A percentile compares a stretch with the other conserved stretches of the same genome.
Evolutionary conservation across 2,888 invertebrate species (phyloP).

Genomic region (Drosophila ustulata): DNA sequence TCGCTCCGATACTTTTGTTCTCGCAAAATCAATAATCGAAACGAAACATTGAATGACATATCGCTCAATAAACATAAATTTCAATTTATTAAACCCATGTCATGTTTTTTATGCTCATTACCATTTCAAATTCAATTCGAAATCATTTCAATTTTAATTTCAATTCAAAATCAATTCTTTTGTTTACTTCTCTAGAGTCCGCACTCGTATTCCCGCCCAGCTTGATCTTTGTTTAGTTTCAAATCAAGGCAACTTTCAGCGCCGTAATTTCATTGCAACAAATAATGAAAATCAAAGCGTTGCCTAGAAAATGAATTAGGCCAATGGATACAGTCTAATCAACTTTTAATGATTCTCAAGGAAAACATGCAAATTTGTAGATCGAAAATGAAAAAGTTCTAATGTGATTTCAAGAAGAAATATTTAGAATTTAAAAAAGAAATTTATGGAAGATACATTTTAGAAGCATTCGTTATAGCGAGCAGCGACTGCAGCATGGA

Average conservation of each 20-base stretch:
- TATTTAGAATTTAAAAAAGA: too few relatives aligned
- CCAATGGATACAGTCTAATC: slow-evolving; percentile 5
- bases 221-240: slow-evolving; percentile 37
- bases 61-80: slow-evolving; percentile 80
- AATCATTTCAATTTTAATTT: slow-evolving; percentile 30
- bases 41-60: slow-evolving; percentile 61
- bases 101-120: slow-evolving; percentile 45
- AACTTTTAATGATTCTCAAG: neutral
- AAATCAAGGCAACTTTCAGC: slow-evolving; percentile 37
- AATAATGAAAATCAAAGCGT: slow-evolving; percentile 4
- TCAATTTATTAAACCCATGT: slow-evolving; percentile 74
- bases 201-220: slow-evolving; percentile 20
- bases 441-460: too few relatives aligned
- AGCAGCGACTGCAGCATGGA: slow-evolving; percentile 2
- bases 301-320: slow-evolving; percentile 12
- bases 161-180: slow-evolving; percentile 37
- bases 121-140: slow-evolving; percentile 34
- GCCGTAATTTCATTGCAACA: slow-evolving; percentile 17
- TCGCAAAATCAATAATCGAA: slow-evolving; percentile 60
- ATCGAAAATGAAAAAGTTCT: neutral
- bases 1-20: slow-evolving; percentile 42
- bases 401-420: too few relatives aligned
- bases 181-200: slow-evolving; percentile 27
- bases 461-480: neutral
- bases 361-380: too few relatives aligned